Base-by-base conservation (phyloP, 2,797 vertebrate genomes). In the Acipenser transmontanus region DNA sequence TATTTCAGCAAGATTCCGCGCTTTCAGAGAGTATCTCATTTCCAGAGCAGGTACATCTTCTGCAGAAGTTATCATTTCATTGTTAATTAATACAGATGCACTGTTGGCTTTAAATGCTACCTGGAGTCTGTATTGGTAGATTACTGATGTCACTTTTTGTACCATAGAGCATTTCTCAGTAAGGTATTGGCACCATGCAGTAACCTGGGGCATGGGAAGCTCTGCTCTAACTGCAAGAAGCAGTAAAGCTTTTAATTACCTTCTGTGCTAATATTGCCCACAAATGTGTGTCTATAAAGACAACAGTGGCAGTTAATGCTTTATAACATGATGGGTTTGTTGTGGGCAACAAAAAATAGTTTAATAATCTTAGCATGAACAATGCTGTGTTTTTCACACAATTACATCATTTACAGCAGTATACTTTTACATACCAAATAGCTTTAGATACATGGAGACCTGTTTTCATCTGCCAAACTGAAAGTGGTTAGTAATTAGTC, bases 161-260 rank as follows among this genome's bases (percentile, higher is more conserved):
- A 91, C 93, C 90, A 87, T 82, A 61, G 85, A 91, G 91, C 89
- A 77, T 79, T 87, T 90, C 91, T 92, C 93, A 94, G 94, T 92
- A 92, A 93, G 91, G 92, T 91, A 92, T 91, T 92, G 94, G 93
- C 91, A 94, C 86, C 92, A 93, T 93, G 93, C 93, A 93, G 92
- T 87, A 92, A 91, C 91, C 87, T 92, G 91, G 89, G 90, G 87
- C 92, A 85, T 91, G 92, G 92, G 93, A 97, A 97, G 91, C 93
- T 93, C 94, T 93, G 91, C 86, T 93, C 90, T 93, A 94, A 93
- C 93, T 90, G 90, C 89, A 91, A 91, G 92, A 98, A 94, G 89
- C 95, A 95, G 92, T 94, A 97, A 96, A 93, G 93, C 95, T 95
- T 98, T 98, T 98, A 98, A 98, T 98, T 98, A 94, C 95, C 95